phyloP scores from a whole-genome alignment of 2,797 vertebrate genomes.

The Tolypeutes matacus region DNA sequence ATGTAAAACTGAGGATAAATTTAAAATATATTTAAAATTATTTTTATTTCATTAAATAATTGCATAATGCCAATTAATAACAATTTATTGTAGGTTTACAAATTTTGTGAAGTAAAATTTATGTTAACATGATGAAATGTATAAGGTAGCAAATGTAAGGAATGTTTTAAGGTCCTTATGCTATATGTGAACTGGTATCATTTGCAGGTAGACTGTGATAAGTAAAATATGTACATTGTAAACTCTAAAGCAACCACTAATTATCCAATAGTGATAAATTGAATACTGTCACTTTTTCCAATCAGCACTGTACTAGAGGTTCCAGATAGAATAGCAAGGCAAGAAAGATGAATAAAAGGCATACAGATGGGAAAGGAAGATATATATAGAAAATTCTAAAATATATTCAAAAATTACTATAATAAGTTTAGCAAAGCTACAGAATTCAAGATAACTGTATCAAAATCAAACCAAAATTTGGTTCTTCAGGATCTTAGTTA shows the following conservation, averaged over 20 bases:
- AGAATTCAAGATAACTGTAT: neutral
- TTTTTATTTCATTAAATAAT: neutral
- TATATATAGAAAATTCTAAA: neutral
- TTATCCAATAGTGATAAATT: neutral
- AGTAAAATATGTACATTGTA: neutral
- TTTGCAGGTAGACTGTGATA: neutral
- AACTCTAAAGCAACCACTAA: neutral
- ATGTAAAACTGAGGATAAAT: neutral
- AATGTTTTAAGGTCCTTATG: neutral
- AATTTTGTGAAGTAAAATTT: neutral
- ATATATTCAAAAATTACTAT: neutral
- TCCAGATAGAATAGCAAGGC: neutral
- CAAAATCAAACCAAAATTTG: neutral
- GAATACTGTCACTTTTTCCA: neutral
- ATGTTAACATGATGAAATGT: neutral
- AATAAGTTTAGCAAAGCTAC: neutral
- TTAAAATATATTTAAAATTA: neutral
- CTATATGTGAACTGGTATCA: neutral
- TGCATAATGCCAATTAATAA: neutral
- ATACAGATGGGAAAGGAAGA: neutral
- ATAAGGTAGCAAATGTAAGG: neutral
- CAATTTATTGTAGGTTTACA: neutral
- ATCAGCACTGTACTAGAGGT: neutral
- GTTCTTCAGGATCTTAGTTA: no score
- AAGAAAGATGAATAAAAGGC: neutral